Base-by-base conservation (phyloP, 2,113 vertebrate genomes). In the Mormyrus iriodes region DNA sequence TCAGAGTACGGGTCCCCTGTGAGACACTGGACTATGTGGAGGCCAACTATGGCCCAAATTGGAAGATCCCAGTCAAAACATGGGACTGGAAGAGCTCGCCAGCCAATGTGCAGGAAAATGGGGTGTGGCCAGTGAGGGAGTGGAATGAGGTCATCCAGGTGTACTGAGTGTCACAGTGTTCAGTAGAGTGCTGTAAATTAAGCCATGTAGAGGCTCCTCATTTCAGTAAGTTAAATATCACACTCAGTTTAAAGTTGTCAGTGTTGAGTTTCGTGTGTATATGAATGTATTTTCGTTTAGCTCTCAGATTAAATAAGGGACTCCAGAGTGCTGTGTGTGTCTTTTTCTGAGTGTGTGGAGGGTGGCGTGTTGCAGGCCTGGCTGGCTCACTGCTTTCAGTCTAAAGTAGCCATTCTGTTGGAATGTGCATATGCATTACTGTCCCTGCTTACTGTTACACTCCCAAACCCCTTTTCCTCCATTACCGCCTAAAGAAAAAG, bases 51-150 rank as follows among this genome's bases (percentile, higher is more conserved):
- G 97, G 97, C 2, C 94, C 95, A 0, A 95, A 94, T 89, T 97
- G 97, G 97, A 96, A 94, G 89, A 92, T 96, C 88, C 97, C 97
- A 27, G 91, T 97, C 53, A 97, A 95, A 93, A 92, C 21, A 0
- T 98, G 97, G 97, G 97, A 98, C 93, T 98, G 97, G 97, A 98
- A 98, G 90, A 96, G 88, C 90, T 98, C 97, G 0, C 97, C 97
- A 0, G 91, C 94, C 49, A 97, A 97, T 0, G 97, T 97, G 35
- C 96, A 95, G 90, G 95, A 95, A 91, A 97, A 97, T 0, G 97
- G 97, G 1, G 79, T 96, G 86, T 98, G 97, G 97, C 97, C 97
- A 8, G 90, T 97, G 0, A 93, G 94, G 31, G 97, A 97, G 46
- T 97, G 97, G 97, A 96, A 96, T 4, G 94, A 97, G 12, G 97